Evolutionary conservation across 2,888 invertebrate genomes (phyloP).

Genomic region (Leucophenga maculata): DNA sequence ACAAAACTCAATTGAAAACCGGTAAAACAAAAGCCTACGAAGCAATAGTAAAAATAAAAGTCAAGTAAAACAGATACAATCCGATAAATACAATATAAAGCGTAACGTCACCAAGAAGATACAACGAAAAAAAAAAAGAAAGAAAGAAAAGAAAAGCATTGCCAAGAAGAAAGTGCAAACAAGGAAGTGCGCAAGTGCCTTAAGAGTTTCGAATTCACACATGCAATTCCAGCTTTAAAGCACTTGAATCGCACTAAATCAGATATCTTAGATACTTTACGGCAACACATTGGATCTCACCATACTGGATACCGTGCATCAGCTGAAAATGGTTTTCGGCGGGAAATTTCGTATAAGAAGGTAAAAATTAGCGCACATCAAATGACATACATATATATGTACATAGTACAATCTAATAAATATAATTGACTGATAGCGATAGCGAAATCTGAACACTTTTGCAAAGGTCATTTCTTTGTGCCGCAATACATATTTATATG

Average conservation of each 20-base stretch:
- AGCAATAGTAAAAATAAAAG: not conserved
- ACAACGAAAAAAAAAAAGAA: conserved; percentile 8
- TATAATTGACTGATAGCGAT: not conserved
- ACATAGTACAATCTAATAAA: not conserved
- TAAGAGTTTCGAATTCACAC: not conserved
- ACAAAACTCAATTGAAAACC: conserved; percentile 19
- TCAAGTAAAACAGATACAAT: not conserved
- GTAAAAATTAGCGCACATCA: conserved; percentile 52
- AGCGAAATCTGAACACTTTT: not conserved
- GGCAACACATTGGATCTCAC: conserved; percentile 63
- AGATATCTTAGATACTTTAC: not conserved
- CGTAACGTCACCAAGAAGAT: conserved; percentile 6
- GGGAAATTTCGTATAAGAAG: conserved; percentile 73
- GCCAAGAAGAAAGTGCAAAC: conserved; percentile 20
- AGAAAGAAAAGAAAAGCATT: conserved; percentile 26
- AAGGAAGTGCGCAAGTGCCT: conserved; percentile 24
- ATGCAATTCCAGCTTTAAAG: not conserved
- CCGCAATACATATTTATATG: not conserved
- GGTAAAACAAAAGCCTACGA: conserved; percentile 14
- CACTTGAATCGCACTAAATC: conserved; percentile 8
- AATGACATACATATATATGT: too few species aligned
- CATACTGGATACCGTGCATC: conserved; percentile 65
- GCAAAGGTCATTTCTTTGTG: conserved; percentile 6
- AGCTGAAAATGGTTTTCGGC: conserved; percentile 72
- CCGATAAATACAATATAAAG: not conserved